Evolutionary conservation across 2,888 invertebrate species (phyloP), one percentile per base, ranked within the genome.

Genomic region (Onthophagus sagittarius): DNA sequence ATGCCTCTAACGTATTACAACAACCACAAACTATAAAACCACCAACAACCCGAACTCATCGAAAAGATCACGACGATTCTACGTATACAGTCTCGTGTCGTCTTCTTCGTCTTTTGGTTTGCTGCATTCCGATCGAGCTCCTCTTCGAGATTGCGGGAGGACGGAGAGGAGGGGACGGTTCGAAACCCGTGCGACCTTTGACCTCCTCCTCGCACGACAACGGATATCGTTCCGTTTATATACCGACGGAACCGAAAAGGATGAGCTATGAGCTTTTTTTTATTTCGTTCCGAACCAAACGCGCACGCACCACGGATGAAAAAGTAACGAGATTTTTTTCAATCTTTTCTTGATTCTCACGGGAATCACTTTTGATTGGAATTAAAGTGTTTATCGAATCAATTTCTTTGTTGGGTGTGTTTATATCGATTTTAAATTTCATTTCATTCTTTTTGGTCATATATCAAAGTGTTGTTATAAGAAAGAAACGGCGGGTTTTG

Each of bases 391-490:
- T 53, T 11, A 53, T 23, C 3, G 23, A 23, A 23, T 3, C 23
- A 23, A 23, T 23, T 23, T 23, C 23, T 23, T 23, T 23, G 23
- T 23, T 23, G n/a, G n/a, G n/a, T n/a, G n/a, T 9, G 39, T 32
- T 32, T 67, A n/a, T 15, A 15, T n/a, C 15, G 67, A 15, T 67
- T 23, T 67, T 67, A 32, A 31, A 67, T 67, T 67, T 67, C 67
- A 67, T 67, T 67, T 67, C 67, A 23, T 53, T 7, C 67, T 31
- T 23, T 23, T 23, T n/a, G 32, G 67, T 32, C 67, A 67, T 67
- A 31, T 31, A 67, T 67, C 67, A 67, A 32, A 15, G 39, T 23
- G 31, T 67, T 67, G 67, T 32, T 23, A 23, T 23, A 23, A 23
- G 23, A 23, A 67, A 67, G 67, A 67, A 32, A 67, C 31, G 23